Conservation (phyloP, 2,113 vertebrate species). For the Ovibos moschatus region DNA sequence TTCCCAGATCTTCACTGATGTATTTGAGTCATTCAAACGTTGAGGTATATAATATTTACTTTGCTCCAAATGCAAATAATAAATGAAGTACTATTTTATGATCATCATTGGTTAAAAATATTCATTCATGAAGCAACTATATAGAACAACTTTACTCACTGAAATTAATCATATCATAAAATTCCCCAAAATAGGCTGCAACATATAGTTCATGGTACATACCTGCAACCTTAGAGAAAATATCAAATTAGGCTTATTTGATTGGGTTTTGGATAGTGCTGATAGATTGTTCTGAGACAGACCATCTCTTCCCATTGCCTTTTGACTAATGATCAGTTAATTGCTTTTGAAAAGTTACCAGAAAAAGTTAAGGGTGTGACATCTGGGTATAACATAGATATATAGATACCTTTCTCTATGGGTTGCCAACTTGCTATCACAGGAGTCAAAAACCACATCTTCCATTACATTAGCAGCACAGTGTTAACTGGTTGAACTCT, state of each 20-base stretch:
- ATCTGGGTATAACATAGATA: neutral
- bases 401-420: neutral
- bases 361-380: neutral
- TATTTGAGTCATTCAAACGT: neutral
- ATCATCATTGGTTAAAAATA: neutral
- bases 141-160: neutral
- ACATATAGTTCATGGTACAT: neutral
- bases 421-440: neutral
- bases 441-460: neutral
- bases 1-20: neutral
- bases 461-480: neutral
- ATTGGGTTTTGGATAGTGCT: neutral
- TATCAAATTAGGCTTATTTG: neutral
- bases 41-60: constrained; percentile 28
- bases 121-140: neutral
- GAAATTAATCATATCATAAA: neutral
- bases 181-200: neutral
- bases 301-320: neutral
- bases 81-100: neutral
- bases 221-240: neutral
- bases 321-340: neutral
- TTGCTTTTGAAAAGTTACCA: neutral
- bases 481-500: neutral
- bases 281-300: neutral
- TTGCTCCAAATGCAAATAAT: neutral